These are phyloP conservation scores for Myripristis jacobus DNA, from an alignment of 2,797 vertebrate species.

Conservation along the genomic window DNA sequence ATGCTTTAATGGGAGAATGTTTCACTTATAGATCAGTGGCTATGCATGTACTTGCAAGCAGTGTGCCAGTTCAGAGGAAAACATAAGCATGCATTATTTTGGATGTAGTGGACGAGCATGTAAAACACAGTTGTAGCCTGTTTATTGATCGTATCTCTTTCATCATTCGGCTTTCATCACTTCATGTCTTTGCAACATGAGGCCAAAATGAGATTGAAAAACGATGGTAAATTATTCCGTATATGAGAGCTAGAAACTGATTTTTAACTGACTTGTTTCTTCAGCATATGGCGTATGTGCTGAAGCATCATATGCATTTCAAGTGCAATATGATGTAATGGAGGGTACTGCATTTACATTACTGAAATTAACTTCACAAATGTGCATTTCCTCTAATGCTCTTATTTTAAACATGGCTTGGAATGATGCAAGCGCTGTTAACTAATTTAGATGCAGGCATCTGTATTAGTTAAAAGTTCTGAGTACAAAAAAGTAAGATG, in stretches of 20 bases:
- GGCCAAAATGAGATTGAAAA: background rate
- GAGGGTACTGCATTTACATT: background rate
- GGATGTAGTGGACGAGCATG: background rate
- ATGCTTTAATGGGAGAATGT: slow-evolving; percentile 39
- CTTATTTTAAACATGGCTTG: background rate
- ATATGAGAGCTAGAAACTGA: background rate
- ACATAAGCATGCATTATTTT: background rate
- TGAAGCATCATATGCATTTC: background rate
- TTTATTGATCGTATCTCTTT: slow-evolving; percentile 13
- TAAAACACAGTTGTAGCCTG: background rate
- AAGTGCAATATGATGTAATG: background rate
- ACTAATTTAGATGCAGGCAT: background rate
- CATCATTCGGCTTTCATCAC: slow-evolving; percentile 20
- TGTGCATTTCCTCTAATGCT: background rate
- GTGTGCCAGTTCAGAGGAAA: background rate
- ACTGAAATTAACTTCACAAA: background rate
- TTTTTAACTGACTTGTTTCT: no score
- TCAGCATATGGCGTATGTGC: background rate
- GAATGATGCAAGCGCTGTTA: background rate
- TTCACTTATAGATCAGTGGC: slow-evolving; percentile 37
- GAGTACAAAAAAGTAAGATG: background rate
- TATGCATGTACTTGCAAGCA: slow-evolving; percentile 9
- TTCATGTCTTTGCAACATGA: background rate
- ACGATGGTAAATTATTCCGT: background rate
- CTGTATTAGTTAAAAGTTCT: background rate